A percentile compares a stretch with the other conserved stretches of the same genome.
Conservation (phyloP, 2,113 vertebrate genomes). For the Chionomys nivalis region DNA sequence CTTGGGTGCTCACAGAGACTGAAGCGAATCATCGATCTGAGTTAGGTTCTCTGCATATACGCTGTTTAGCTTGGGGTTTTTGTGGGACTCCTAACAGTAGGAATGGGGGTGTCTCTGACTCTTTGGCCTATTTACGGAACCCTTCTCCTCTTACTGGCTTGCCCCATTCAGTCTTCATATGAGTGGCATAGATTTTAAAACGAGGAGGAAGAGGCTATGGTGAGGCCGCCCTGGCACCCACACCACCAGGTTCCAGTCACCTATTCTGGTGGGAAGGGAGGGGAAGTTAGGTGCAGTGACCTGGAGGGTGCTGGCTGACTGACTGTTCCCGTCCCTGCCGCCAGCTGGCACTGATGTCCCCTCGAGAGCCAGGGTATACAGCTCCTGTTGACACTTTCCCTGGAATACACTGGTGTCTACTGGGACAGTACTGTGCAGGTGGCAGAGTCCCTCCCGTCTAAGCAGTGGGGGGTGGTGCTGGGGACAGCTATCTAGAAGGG, state of each 20-base stretch:
- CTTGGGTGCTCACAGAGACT: not conserved
- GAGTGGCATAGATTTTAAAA: not conserved
- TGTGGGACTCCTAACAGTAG: not conserved
- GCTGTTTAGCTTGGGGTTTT: not conserved
- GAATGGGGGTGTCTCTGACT: not conserved
- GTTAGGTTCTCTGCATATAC: not conserved
- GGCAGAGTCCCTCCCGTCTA: not conserved
- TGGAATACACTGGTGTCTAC: not conserved
- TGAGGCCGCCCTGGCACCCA: not conserved
- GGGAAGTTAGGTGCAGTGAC: not conserved
- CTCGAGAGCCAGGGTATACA: rapidly evolving
- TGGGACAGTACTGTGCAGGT: not conserved
- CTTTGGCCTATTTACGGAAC: not conserved
- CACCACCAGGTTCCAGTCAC: not conserved
- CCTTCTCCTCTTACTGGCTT: not conserved
- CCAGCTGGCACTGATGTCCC: not conserved
- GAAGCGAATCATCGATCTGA: rapidly evolving
- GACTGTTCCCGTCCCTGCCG: not conserved
- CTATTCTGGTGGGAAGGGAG: not conserved
- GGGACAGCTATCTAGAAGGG: not conserved
- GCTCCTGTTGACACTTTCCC: not conserved
- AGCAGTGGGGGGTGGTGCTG: too few species aligned
- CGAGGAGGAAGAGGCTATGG: not conserved
- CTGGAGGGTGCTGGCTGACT: not conserved
- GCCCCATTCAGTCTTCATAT: not conserved